Evolutionary conservation across 2,797 vertebrate species (phyloP), one percentile per base, ranked within the genome.

Genomic region (Etheostoma perlongum): DNA sequence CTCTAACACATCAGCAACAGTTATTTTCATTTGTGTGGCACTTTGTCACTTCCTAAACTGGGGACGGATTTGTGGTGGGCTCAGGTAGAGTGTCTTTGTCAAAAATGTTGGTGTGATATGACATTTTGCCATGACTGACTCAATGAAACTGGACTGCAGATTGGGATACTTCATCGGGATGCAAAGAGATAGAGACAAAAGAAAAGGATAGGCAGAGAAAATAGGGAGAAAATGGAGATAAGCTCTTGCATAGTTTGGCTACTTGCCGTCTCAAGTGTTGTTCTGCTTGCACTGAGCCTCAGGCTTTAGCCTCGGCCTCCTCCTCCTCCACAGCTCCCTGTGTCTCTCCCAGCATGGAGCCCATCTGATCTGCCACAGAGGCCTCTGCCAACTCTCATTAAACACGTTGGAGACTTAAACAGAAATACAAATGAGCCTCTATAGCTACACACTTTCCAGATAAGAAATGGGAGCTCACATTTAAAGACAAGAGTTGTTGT

Each of bases 351-450:
- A 92, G 91, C 86, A 90, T 81, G 91, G 78, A 84, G 89, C 89
- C 90, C 91, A 92, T 92, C 91, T 91, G 91, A 94, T 91, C 87
- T 82, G 82, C 85, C 88, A 89, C 79, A 82, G 76, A 85, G 83
- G 87, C 77, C 88, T 85, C 84, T 47, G 85, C 91, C 91, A 90
- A 89, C 90, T 92, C 92, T 93, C 89, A 94, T 93, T 93, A 91
- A 92, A 92, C 90, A 94, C 89, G 91, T 89, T 83, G 85, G 83
- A 91, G 90, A 88, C 81, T 91, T 79, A 78, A 80, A 88, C 87
- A 87, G 89, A 91, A 87, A 92, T 86, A 92, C 90, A 92, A 89
- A 90, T 85, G 88, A 92, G 84, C 82, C 85, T 90, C 80, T 78
- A 74, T 30, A 75, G 85, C 79, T 91, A 91, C 83, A 82, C 89